These are phyloP conservation scores for Lochmaea capreae DNA, from an alignment of 2,888 invertebrate genomes.

Conservation along the genomic window DNA sequence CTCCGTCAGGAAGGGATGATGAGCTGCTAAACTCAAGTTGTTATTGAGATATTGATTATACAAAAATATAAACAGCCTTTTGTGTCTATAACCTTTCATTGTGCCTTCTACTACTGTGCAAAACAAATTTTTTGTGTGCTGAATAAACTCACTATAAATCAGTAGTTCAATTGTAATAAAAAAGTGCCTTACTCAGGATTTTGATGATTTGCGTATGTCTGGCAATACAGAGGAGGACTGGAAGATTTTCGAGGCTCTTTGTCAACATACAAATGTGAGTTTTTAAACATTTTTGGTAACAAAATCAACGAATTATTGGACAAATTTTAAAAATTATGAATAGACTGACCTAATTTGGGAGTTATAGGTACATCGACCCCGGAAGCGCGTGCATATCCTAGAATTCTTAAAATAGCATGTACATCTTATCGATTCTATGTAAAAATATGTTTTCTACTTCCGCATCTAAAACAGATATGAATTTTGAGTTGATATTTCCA, in stretches of 20 bases:
- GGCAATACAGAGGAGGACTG: conserved; percentile 76
- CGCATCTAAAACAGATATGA: too few species aligned
- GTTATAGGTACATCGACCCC: neutral
- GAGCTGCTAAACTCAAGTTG: conserved; percentile 8
- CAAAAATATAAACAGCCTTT: conserved; percentile 14
- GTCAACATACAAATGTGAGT: conserved; percentile 73
- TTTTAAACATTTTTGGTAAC: neutral
- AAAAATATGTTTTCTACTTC: neutral
- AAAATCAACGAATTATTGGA: neutral
- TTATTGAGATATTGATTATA: conserved; percentile 25
- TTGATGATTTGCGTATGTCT: conserved; percentile 40
- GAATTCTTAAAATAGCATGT: neutral
- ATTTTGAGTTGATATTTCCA: too few species aligned
- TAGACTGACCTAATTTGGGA: neutral
- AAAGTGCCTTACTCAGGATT: neutral
- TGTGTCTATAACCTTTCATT: conserved; percentile 9
- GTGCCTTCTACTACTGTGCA: neutral
- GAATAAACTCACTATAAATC: neutral
- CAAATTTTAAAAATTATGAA: neutral
- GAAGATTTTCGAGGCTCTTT: conserved; percentile 78
- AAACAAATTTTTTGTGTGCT: neutral
- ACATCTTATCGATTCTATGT: neutral
- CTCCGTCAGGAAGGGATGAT: neutral
- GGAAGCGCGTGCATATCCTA: neutral
- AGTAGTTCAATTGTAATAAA: neutral